Evolutionary conservation across 2,797 vertebrate genomes (phyloP).

Genomic region (Hippopotamyrus pictus): DNA sequence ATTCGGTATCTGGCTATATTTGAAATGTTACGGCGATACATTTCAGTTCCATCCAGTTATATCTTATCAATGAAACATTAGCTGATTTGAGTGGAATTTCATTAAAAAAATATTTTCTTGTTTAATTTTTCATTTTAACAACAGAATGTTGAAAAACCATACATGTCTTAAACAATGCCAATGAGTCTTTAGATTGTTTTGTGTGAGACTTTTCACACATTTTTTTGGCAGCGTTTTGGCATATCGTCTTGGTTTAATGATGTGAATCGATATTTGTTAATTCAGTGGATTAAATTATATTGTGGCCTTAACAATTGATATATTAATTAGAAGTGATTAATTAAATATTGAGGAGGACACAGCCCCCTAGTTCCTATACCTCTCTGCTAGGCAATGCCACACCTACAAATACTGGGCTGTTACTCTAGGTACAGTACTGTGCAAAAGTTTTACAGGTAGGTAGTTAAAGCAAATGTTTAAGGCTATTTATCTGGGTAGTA

Average conservation of each 20-base stretch:
- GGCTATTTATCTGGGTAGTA: not conserved
- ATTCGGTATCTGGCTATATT: not conserved
- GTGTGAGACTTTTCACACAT: not conserved
- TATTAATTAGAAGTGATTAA: not conserved
- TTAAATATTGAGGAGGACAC: not conserved
- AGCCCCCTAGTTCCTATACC: not conserved
- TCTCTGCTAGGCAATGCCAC: not conserved
- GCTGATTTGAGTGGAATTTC: not conserved
- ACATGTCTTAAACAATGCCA: not conserved
- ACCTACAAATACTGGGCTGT: not conserved
- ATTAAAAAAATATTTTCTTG: not conserved
- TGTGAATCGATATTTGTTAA: not conserved
- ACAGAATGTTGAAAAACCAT: not conserved
- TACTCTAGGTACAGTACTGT: not conserved
- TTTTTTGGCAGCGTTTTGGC: not conserved
- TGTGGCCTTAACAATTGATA: not conserved
- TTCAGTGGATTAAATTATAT: not conserved
- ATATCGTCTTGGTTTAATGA: not conserved
- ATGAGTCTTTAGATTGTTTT: not conserved
- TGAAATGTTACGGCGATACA: not conserved
- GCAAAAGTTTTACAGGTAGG: not conserved
- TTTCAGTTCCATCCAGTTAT: not conserved
- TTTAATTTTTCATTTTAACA: not conserved
- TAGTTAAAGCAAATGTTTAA: not conserved
- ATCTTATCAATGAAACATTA: not conserved